Evolutionary conservation across 1,140 invertebrate genomes (phyloP).

Genomic region (Zaprionus gabonicus): DNA sequence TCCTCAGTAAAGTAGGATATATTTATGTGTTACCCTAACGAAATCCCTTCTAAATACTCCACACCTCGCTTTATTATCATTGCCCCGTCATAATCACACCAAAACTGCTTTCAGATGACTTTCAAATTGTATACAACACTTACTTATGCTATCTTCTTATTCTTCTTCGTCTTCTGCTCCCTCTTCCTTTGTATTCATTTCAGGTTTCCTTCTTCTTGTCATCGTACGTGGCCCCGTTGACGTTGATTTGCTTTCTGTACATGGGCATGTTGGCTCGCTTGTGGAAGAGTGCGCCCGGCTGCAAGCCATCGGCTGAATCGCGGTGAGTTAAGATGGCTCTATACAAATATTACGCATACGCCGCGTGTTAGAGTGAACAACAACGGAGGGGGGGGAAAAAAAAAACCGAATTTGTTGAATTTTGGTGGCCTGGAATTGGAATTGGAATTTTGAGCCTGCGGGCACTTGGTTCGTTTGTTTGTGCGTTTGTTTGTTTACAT

Average conservation of each 20-base stretch:
- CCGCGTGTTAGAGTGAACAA: conserved; percentile 11
- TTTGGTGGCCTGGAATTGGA: conserved; percentile 21
- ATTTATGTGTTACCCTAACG: too few relatives aligned
- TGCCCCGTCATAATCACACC: neutral
- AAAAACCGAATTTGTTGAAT: conserved; percentile 6
- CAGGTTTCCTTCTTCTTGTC: conserved; percentile 93
- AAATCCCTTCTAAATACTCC: too few relatives aligned
- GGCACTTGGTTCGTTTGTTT: conserved; percentile 16
- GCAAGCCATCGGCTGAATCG: conserved; percentile 87
- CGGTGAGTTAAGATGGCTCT: conserved; percentile 62
- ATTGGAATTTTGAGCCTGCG: conserved; percentile 26
- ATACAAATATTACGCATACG: conserved; percentile 46
- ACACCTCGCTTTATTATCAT: too few relatives aligned
- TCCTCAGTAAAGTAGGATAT: too few relatives aligned
- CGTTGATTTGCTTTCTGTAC: conserved; percentile 95
- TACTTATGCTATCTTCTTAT: conserved; percentile 3
- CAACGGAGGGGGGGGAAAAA: neutral
- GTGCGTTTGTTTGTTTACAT: conserved; percentile 23
- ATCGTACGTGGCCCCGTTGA: conserved; percentile 93
- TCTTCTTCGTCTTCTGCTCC: conserved; percentile 20
- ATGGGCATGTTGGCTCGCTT: conserved; percentile 94
- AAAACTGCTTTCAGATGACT: neutral
- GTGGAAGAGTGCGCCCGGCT: conserved; percentile 93
- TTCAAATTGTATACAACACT: conserved; percentile 1
- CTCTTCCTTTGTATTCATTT: conserved; percentile 86